Conservation (phyloP, 2,797 vertebrate genomes). For the Pristis pectinata region DNA sequence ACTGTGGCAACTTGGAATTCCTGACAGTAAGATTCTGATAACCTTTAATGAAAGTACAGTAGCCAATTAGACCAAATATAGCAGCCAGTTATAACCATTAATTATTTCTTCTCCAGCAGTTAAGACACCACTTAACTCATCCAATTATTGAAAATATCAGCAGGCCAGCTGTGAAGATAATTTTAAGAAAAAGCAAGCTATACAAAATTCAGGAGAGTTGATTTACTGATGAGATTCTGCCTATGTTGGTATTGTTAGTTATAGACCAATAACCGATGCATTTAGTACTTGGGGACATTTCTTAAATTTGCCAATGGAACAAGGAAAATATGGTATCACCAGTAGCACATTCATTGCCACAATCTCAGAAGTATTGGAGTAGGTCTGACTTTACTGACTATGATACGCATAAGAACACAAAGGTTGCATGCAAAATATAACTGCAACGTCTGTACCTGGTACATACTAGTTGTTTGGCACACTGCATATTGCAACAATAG, state of each 20-base stretch:
- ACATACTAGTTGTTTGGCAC: not conserved
- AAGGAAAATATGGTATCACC: not conserved
- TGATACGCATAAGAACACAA: not conserved
- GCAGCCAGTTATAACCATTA: not conserved
- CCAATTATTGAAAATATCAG: not conserved
- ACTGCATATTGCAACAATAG: not conserved
- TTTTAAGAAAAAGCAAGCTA: not conserved
- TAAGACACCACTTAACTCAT: not conserved
- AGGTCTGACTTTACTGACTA: not conserved
- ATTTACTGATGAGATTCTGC: not conserved
- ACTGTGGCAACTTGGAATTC: not conserved
- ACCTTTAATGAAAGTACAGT: not conserved
- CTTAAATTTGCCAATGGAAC: not conserved
- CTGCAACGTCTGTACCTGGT: not conserved
- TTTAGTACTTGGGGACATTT: not conserved
- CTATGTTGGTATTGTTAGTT: not conserved
- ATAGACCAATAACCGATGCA: not conserved
- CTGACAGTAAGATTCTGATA: not conserved
- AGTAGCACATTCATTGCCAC: not conserved
- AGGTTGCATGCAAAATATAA: not conserved
- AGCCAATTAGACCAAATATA: not conserved
- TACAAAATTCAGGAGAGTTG: not conserved
- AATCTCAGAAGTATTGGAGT: not conserved
- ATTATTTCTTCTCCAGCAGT: not conserved
- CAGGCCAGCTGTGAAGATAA: not conserved